A percentile compares a stretch with the other conserved stretches of the same genome.
These are phyloP conservation scores for Macroramphosus scolopax DNA, from an alignment of 2,797 vertebrate species.

Conservation along the genomic window DNA sequence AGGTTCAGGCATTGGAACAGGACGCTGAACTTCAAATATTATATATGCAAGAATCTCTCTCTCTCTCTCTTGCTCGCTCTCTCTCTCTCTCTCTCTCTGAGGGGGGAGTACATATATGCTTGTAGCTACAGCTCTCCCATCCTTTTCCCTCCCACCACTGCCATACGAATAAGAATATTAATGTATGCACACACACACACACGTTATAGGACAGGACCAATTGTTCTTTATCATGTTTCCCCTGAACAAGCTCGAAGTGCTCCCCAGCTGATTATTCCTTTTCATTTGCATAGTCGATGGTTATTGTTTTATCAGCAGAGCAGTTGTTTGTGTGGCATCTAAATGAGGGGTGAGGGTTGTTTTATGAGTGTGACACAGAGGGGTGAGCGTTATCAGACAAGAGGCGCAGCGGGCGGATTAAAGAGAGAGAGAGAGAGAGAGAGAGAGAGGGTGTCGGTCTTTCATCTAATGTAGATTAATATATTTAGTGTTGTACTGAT, in stretches of 20 bases:
- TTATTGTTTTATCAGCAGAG: slow-evolving; percentile 13
- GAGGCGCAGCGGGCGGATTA: background rate
- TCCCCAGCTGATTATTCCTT: slow-evolving; percentile 10
- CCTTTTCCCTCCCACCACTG: too few species aligned
- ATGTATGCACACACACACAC: background rate
- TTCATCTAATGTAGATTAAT: background rate
- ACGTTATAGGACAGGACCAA: background rate
- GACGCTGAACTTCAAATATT: slow-evolving; percentile 1
- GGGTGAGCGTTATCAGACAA: slow-evolving; percentile 7
- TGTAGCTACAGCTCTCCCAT: too few species aligned
- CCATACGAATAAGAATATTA: slow-evolving; percentile 13
- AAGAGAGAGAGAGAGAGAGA: background rate
- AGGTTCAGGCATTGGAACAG: background rate
- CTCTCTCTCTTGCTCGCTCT: too few species aligned
- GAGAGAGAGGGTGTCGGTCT: background rate
- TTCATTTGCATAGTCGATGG: slow-evolving; percentile 35
- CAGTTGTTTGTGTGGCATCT: slow-evolving; percentile 19
- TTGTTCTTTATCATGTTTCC: background rate
- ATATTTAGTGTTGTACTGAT: background rate
- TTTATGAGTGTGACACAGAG: background rate
- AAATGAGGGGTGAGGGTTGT: slow-evolving; percentile 17
- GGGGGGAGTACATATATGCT: too few species aligned
- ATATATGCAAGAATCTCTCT: too few species aligned
- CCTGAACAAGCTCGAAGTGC: slow-evolving; percentile 11
- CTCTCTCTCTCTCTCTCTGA: background rate